phyloP scores from a whole-genome alignment of 2,113 vertebrate genomes.

The Tonatia bakeri region DNA sequence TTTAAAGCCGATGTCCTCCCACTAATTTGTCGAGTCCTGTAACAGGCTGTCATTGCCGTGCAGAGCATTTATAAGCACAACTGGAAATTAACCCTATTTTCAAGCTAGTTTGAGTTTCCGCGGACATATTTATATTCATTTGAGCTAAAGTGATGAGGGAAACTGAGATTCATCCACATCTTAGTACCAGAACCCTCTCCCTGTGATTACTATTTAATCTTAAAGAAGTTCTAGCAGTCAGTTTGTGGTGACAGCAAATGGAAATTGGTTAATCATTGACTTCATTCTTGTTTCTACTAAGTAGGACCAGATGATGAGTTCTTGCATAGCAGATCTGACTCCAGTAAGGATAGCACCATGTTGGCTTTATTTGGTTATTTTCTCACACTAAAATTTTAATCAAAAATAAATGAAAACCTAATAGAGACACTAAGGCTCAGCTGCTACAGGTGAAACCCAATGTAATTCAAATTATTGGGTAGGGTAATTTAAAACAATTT shows the following conservation, averaged over 20 bases:
- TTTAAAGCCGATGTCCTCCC: neutral
- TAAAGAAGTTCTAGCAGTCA: neutral
- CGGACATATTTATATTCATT: neutral
- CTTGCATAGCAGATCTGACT: neutral
- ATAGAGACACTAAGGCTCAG: constrained; percentile 30
- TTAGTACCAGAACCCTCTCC: neutral
- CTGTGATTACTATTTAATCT: neutral
- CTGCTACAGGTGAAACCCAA: constrained; percentile 49
- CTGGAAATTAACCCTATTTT: constrained; percentile 1
- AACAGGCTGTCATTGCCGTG: neutral
- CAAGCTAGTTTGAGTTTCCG: neutral
- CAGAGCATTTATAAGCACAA: neutral
- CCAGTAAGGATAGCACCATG: neutral
- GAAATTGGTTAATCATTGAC: neutral
- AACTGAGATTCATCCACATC: neutral
- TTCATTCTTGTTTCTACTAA: neutral
- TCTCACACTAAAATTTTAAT: constrained; percentile 40
- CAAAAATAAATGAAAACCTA: constrained; percentile 55
- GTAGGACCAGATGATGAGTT: neutral
- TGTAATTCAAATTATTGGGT: constrained; percentile 38
- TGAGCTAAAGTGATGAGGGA: neutral
- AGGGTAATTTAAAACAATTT: constrained; percentile 65
- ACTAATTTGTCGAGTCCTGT: neutral
- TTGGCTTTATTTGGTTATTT: constrained; percentile 36
- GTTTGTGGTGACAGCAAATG: neutral